A percentile compares a stretch with the other conserved stretches of the same genome.
These are phyloP conservation scores for Chrosomus eos DNA, from an alignment of 2,797 vertebrate genomes.

Conservation along the genomic window DNA sequence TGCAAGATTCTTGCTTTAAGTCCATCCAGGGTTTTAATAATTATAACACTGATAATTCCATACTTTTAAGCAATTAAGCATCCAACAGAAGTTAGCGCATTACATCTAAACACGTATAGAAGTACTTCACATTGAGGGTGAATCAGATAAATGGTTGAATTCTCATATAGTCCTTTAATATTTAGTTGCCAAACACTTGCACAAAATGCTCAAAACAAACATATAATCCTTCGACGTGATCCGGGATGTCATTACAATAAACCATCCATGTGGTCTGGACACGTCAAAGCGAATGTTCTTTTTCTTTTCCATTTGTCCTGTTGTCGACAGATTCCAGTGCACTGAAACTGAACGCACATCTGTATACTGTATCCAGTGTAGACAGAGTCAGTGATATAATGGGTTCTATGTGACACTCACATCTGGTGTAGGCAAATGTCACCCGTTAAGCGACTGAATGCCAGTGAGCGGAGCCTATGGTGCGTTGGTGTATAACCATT, in stretches of 20 bases:
- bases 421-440: background rate
- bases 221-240: background rate
- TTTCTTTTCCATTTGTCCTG: too few species aligned
- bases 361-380: background rate
- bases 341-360: too few species aligned
- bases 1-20: background rate
- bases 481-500: background rate
- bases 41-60: background rate
- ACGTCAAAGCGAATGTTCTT: too few species aligned
- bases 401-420: background rate
- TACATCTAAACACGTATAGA: background rate
- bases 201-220: background rate
- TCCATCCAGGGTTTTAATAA: constrained; percentile 5
- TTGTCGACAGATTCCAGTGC: too few species aligned
- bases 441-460: background rate
- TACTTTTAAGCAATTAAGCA: background rate
- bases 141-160: background rate
- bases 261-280: background rate
- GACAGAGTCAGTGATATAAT: background rate
- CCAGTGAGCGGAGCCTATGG: background rate
- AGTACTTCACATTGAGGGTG: background rate
- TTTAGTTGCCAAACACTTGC: background rate
- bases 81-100: background rate
- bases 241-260: background rate
- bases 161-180: background rate